Conservation (phyloP, 2,888 invertebrate species). For the Listrodromus nycthemerus region DNA sequence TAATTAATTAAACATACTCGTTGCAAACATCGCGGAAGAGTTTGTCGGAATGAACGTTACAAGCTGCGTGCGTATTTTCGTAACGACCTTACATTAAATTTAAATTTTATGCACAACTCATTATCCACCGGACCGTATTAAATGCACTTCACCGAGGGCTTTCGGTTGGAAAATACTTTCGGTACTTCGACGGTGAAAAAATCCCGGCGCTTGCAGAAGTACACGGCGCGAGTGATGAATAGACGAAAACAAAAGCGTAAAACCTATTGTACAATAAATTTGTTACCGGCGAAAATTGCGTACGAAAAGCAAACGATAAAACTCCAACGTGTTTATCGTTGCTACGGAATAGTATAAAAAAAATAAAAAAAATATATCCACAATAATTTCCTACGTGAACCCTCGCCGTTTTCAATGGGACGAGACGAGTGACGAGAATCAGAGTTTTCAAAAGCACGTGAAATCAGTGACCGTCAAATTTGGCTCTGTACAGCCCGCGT, state of each 20-base stretch:
- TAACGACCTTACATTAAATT: conserved; percentile 7
- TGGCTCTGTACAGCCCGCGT: neutral
- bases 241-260: neutral
- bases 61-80: neutral
- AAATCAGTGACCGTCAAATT: conserved; percentile 1
- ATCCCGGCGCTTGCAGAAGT: neutral
- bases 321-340: neutral
- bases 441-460: neutral
- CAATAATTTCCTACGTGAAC: neutral
- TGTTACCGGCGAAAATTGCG: neutral
- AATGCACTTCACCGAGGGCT: neutral
- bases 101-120: conserved; percentile 13
- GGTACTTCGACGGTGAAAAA: neutral
- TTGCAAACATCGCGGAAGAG: neutral
- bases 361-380: too few species aligned
- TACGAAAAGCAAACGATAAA: neutral
- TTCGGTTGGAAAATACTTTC: neutral
- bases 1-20: too few species aligned
- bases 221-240: neutral
- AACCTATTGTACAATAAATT: neutral
- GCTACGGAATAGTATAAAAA: neutral
- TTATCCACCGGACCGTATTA: conserved; percentile 5
- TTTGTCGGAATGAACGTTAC: neutral
- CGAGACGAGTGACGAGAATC: neutral
- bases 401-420: neutral